Conservation (phyloP, 2,113 vertebrate species). For the Clarias macrocephalus region DNA sequence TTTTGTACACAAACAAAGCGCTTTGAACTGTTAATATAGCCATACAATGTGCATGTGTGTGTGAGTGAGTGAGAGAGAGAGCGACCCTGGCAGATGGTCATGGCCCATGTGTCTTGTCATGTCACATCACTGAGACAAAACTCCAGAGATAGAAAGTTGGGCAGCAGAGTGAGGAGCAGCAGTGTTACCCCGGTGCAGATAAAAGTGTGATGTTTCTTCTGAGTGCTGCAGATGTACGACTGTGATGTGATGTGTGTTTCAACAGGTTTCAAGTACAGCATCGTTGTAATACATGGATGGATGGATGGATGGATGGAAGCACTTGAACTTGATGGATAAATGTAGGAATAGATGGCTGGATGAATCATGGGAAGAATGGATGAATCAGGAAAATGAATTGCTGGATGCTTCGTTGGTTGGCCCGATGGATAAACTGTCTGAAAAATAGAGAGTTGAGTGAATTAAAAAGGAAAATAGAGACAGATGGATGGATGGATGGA, state of each 20-base stretch:
- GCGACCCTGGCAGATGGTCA: slow-evolving; percentile 65
- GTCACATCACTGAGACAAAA: slow-evolving; percentile 27
- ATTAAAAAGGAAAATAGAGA: too few relatives aligned
- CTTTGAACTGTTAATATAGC: neutral
- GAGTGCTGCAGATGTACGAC: neutral
- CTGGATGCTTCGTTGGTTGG: too few relatives aligned
- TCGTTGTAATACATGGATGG: neutral
- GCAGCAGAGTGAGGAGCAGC: neutral
- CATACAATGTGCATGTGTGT: neutral
- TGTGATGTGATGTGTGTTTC: neutral
- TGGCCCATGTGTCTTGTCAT: slow-evolving; percentile 65
- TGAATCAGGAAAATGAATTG: too few relatives aligned
- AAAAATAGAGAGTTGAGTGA: too few relatives aligned
- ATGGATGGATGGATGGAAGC: too few relatives aligned
- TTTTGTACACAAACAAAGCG: neutral
- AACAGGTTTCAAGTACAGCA: neutral
- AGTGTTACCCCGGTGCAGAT: neutral
- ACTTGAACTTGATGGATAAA: too few relatives aligned
- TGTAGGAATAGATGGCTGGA: too few relatives aligned
- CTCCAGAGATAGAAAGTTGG: neutral
- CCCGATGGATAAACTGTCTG: too few relatives aligned
- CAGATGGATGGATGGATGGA: neutral
- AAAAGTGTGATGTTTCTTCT: neutral
- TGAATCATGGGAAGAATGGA: too few relatives aligned
- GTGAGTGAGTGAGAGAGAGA: slow-evolving; percentile 13